phyloP scores from a whole-genome alignment of 2,113 vertebrate genomes.

The Aix galericulata region DNA sequence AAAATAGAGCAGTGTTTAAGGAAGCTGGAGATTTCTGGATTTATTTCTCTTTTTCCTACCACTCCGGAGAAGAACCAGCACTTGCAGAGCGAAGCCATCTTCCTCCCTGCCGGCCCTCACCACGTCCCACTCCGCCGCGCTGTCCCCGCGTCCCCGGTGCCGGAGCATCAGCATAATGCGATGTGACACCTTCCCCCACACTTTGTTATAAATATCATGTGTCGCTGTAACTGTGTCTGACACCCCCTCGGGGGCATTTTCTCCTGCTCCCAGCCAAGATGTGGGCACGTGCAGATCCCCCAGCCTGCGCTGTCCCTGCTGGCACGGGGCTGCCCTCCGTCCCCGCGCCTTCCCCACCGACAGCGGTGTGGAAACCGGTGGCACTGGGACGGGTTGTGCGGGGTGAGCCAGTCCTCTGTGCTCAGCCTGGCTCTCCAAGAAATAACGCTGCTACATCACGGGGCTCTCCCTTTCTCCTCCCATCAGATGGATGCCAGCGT shows the following conservation, averaged over 20 bases:
- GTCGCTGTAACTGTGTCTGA: constrained; percentile 69
- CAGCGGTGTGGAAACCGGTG: not conserved
- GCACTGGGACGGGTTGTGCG: not conserved
- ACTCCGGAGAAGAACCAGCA: not conserved
- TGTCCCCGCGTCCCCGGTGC: constrained; percentile 18
- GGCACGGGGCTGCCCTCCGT: not conserved
- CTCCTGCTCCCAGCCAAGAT: constrained; percentile 39
- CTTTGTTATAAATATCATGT: constrained; percentile 64
- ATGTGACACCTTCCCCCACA: constrained; percentile 71
- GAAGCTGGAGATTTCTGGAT: not conserved
- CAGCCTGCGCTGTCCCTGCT: not conserved
- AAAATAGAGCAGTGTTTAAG: not conserved
- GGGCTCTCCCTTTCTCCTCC: not conserved
- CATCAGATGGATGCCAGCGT: not conserved
- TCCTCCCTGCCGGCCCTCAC: not conserved
- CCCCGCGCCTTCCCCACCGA: not conserved
- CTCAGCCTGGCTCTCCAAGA: not conserved
- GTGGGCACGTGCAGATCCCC: constrained; percentile 18
- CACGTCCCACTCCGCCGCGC: not conserved
- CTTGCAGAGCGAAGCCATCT: not conserved
- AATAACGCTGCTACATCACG: not conserved
- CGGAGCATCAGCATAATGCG: constrained; percentile 49
- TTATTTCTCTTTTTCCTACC: not conserved
- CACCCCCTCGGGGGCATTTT: constrained; percentile 66
- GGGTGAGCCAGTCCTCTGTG: not conserved